Conservation (phyloP, 1,140 invertebrate species). For the Cyphomyrmex costatus region DNA sequence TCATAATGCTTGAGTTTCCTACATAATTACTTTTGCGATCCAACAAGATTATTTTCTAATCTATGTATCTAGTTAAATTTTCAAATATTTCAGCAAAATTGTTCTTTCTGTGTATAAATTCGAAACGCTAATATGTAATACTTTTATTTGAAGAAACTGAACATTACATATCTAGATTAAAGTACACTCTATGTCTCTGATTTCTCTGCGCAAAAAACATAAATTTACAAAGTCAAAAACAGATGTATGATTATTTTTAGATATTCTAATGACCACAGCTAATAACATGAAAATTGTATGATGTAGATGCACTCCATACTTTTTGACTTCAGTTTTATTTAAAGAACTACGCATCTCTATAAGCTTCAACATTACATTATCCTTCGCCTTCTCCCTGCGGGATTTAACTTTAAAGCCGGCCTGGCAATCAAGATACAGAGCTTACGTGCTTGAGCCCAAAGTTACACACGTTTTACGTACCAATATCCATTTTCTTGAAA, state of each 20-base stretch:
- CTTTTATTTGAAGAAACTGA: not conserved
- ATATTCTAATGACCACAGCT: constrained; percentile 3
- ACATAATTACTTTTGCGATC: no score
- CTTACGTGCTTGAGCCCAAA: constrained; percentile 64
- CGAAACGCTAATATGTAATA: not conserved
- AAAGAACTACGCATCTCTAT: constrained; percentile 25
- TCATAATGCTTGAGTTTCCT: no score
- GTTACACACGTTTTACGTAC: constrained; percentile 68
- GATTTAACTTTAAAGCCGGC: constrained; percentile 75
- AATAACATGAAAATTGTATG: constrained; percentile 25
- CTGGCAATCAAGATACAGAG: constrained; percentile 66
- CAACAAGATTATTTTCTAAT: no score
- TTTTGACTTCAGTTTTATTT: constrained; percentile 61
- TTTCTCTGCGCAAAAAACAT: not conserved
- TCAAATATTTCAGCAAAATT: no score
- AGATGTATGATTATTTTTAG: not conserved
- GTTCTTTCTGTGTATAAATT: not conserved
- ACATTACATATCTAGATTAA: not conserved
- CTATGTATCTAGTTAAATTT: no score
- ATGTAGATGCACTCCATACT: constrained; percentile 19
- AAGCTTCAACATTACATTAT: constrained; percentile 55
- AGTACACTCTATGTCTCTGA: no score
- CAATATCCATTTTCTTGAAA: constrained; percentile 70
- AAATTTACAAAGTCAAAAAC: not conserved
- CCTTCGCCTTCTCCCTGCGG: constrained; percentile 13